Percentiles rank a stretch among this genome's conserved stretches.
phyloP scores from a whole-genome alignment of 1,140 invertebrate species.

The Brachionus sp. region DNA sequence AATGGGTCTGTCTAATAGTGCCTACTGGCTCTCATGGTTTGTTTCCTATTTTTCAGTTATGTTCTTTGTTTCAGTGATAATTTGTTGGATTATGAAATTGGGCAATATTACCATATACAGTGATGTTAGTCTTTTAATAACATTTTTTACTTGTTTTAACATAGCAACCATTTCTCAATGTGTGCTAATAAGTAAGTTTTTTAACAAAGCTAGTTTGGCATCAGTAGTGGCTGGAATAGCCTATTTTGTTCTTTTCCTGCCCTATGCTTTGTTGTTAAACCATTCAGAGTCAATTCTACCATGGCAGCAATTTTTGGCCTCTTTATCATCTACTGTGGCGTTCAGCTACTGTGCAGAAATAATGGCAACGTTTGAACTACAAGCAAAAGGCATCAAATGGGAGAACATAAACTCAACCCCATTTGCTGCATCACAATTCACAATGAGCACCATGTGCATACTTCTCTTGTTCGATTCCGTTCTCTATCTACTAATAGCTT shows the following conservation, averaged over 20 bases:
- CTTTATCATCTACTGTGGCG: conserved; percentile 70
- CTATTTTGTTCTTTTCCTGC: conserved; percentile 72
- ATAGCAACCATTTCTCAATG: conserved; percentile 63
- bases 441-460: conserved; percentile 49
- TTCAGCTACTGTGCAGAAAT: conserved; percentile 73
- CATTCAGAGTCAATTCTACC: conserved; percentile 61
- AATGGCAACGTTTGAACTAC: conserved; percentile 67
- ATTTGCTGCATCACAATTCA: conserved; percentile 48
- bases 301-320: conserved; percentile 54
- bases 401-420: conserved; percentile 66
- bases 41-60: conserved; percentile 64
- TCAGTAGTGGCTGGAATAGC: conserved; percentile 67
- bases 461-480: conserved; percentile 64
- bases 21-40: conserved; percentile 67
- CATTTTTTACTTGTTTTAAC: conserved; percentile 54
- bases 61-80: conserved; percentile 61
- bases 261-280: conserved; percentile 65
- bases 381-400: conserved; percentile 71
- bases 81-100: conserved; percentile 47
- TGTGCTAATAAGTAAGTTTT: conserved; percentile 64
- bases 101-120: conserved; percentile 5
- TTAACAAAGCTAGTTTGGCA: conserved; percentile 68
- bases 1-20: conserved; percentile 65
- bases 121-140: conserved; percentile 1
- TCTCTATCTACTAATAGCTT: conserved; percentile 61